A percentile compares a stretch with the other conserved stretches of the same genome.
Evolutionary conservation across 2,797 vertebrate species (phyloP).

Genomic region (Tangara arthus): DNA sequence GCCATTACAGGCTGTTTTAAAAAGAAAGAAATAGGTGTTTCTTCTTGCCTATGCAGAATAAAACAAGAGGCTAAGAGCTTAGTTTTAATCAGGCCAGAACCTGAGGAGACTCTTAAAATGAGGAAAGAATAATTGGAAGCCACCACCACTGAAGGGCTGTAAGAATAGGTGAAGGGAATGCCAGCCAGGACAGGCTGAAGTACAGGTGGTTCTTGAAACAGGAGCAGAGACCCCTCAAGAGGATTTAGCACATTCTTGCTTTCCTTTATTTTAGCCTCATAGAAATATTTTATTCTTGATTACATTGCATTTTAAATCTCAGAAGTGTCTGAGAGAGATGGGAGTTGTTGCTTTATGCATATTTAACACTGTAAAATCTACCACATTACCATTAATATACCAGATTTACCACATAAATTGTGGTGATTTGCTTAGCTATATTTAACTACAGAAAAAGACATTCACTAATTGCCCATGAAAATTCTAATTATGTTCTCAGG

Average conservation of each 20-base stretch:
- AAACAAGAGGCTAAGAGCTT: background rate
- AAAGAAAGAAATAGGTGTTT: background rate
- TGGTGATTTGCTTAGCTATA: background rate
- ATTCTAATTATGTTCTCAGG: constrained; percentile 7
- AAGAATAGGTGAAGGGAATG: background rate
- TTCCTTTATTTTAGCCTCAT: background rate
- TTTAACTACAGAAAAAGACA: background rate
- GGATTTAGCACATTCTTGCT: background rate
- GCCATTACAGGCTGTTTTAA: background rate
- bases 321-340: background rate
- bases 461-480: constrained; percentile 4
- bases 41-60: background rate
- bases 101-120: background rate
- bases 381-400: background rate
- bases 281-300: background rate
- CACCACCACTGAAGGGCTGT: background rate
- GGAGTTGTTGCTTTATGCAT: background rate
- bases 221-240: background rate
- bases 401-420: background rate
- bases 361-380: background rate
- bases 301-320: background rate
- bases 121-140: background rate
- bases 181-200: background rate
- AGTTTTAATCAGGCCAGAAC: background rate
- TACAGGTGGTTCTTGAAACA: background rate